Conservation (phyloP, 1,140 invertebrate genomes). For the Panulirus ornatus region DNA sequence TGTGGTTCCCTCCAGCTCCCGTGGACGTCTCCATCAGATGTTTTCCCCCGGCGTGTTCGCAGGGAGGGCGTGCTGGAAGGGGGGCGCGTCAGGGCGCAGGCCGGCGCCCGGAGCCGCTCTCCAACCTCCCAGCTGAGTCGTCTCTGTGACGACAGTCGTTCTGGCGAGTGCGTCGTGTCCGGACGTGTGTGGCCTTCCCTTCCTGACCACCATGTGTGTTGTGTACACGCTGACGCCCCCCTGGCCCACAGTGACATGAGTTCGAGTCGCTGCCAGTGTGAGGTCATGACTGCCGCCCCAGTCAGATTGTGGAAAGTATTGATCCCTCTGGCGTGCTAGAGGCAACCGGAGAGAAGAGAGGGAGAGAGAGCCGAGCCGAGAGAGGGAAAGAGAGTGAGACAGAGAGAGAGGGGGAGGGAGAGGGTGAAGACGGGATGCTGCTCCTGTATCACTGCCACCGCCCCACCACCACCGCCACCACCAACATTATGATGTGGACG, state of each 20-base stretch:
- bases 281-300: not conserved
- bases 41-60: no score
- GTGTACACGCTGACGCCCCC: not conserved
- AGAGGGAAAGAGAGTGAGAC: constrained; percentile 18
- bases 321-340: constrained; percentile 3
- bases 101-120: not conserved
- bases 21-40: no score
- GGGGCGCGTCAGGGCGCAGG: not conserved
- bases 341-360: constrained; percentile 1
- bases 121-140: not conserved
- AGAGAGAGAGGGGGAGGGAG: constrained; percentile 14
- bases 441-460: not conserved
- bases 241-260: not conserved
- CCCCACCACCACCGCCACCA: not conserved
- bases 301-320: constrained; percentile 11
- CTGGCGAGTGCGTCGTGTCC: not conserved
- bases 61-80: no score
- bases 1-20: no score
- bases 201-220: not conserved
- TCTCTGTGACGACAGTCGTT: not conserved
- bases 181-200: not conserved
- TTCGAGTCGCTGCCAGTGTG: not conserved
- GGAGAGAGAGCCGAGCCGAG: not conserved
- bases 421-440: not conserved
- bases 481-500: not conserved